Percentiles rank a stretch among this genome's conserved stretches.
These are phyloP conservation scores for Streblospio benedicti DNA, from an alignment of 1,140 invertebrate genomes.

Conservation along the genomic window DNA sequence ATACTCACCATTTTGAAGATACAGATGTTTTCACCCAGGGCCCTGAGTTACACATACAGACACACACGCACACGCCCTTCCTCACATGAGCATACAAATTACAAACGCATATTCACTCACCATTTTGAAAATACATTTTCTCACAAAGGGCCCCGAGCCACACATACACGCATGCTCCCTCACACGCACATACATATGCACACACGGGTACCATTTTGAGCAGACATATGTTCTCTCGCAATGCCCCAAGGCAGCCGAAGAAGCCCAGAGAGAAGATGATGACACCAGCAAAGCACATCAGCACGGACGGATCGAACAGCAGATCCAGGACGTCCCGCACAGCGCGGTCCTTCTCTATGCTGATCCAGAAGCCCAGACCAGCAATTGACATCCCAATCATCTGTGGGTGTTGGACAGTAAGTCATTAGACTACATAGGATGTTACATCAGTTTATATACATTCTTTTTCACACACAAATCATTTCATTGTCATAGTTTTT, in stretches of 20 bases:
- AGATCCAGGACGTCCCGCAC: slow-evolving; percentile 81
- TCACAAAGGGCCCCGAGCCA: too few relatives aligned
- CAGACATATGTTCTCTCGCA: slow-evolving; percentile 83
- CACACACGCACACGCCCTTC: too few relatives aligned
- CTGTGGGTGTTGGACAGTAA: slow-evolving; percentile 46
- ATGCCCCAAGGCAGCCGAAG: slow-evolving; percentile 80
- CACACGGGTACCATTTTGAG: slow-evolving; percentile 69
- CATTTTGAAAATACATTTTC: too few relatives aligned
- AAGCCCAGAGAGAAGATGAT: slow-evolving; percentile 85
- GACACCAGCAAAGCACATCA: slow-evolving; percentile 75
- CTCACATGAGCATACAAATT: too few relatives aligned
- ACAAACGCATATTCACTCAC: too few relatives aligned
- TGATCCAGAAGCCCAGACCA: slow-evolving; percentile 76
- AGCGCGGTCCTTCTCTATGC: slow-evolving; percentile 79
- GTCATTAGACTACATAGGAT: not conserved
- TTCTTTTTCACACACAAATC: slow-evolving; percentile 6
- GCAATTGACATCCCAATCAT: slow-evolving; percentile 74
- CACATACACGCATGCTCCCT: too few relatives aligned
- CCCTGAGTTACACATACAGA: too few relatives aligned
- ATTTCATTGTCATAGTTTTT: not conserved
- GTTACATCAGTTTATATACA: not conserved
- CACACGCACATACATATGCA: too few relatives aligned
- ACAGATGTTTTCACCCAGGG: too few relatives aligned
- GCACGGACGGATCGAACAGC: slow-evolving; percentile 79
- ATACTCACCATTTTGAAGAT: too few relatives aligned